Evolutionary conservation across 2,888 invertebrate genomes (phyloP).

Genomic region (Portevinia maculata): DNA sequence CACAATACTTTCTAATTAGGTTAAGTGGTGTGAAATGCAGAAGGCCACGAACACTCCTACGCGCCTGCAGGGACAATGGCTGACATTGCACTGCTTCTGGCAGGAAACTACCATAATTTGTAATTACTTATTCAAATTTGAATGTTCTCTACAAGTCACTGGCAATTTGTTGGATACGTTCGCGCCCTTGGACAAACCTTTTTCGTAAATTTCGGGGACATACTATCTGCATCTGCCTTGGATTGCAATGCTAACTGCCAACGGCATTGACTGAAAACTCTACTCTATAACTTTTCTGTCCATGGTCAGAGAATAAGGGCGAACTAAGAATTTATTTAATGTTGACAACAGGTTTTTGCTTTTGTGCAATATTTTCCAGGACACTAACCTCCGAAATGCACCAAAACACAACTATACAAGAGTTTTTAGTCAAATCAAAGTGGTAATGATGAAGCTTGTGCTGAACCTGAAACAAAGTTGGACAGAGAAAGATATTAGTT

Average conservation of each 20-base stretch:
- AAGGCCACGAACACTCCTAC: slow-evolving; percentile 38
- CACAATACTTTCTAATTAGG: slow-evolving; percentile 71
- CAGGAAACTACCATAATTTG: slow-evolving; percentile 72
- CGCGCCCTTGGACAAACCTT: not conserved
- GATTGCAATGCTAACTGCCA: slow-evolving; percentile 25
- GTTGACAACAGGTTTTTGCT: slow-evolving; percentile 64
- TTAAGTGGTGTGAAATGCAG: slow-evolving; percentile 72
- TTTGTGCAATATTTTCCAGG: slow-evolving; percentile 36
- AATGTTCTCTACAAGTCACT: slow-evolving; percentile 60
- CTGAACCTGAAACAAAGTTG: not conserved
- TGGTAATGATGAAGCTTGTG: not conserved
- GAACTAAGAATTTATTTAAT: slow-evolving; percentile 55
- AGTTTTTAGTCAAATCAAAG: not conserved
- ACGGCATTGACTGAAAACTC: slow-evolving; percentile 31
- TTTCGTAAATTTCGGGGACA: slow-evolving; percentile 6
- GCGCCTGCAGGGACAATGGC: slow-evolving; percentile 38
- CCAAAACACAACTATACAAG: not conserved
- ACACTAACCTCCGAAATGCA: slow-evolving; percentile 19
- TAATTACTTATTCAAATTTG: slow-evolving; percentile 74
- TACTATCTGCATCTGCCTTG: slow-evolving; percentile 36
- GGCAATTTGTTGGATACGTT: slow-evolving; percentile 36
- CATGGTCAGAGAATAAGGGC: slow-evolving; percentile 22
- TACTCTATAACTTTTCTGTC: slow-evolving; percentile 4
- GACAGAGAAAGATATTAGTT: slow-evolving; percentile 21
- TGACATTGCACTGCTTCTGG: slow-evolving; percentile 62